A percentile compares a stretch with the other conserved stretches of the same genome.
Evolutionary conservation across 2,888 invertebrate genomes (phyloP).

Genomic region (Caenorhabditis uteleia): DNA sequence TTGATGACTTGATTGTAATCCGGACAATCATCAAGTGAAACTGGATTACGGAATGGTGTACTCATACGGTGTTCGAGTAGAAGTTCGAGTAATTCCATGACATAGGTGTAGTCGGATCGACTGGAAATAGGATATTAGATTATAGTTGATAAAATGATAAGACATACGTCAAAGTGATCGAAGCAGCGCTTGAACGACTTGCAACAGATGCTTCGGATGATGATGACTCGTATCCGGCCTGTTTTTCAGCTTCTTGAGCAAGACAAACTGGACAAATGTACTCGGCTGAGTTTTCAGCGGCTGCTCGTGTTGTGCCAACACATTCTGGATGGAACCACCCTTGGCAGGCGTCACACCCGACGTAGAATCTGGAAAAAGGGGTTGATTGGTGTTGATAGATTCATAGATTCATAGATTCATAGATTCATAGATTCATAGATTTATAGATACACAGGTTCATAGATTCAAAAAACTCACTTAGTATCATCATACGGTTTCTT

Average conservation of each 20-base stretch:
- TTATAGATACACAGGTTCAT: neutral
- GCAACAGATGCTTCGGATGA: conserved; percentile 15
- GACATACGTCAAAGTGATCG: neutral
- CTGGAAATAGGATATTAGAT: conserved; percentile 28
- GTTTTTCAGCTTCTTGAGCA: neutral
- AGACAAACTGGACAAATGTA: conserved; percentile 95
- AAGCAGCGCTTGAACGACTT: conserved; percentile 10
- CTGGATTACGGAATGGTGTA: conserved; percentile 97
- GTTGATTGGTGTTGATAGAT: neutral
- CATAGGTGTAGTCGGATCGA: conserved; percentile 38
- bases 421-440: conserved; percentile 14
- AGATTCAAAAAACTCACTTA: conserved; percentile 79
- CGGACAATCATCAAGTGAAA: conserved; percentile 92
- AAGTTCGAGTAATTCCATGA: conserved; percentile 43
- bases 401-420: neutral
- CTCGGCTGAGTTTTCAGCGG: conserved; percentile 86
- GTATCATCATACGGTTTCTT: conserved; percentile 95
- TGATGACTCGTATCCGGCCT: conserved; percentile 28
- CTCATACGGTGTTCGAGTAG: conserved; percentile 76
- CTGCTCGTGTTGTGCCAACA: conserved; percentile 77
- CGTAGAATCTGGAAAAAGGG: conserved; percentile 83
- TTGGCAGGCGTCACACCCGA: conserved; percentile 97
- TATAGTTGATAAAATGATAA: neutral
- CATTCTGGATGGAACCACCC: conserved; percentile 99
- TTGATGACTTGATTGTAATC: conserved; percentile 83